Percentiles rank a stretch among this genome's conserved stretches.
These are phyloP conservation scores for Tenodera sinensis DNA, from an alignment of 2,888 invertebrate genomes.

Conservation along the genomic window DNA sequence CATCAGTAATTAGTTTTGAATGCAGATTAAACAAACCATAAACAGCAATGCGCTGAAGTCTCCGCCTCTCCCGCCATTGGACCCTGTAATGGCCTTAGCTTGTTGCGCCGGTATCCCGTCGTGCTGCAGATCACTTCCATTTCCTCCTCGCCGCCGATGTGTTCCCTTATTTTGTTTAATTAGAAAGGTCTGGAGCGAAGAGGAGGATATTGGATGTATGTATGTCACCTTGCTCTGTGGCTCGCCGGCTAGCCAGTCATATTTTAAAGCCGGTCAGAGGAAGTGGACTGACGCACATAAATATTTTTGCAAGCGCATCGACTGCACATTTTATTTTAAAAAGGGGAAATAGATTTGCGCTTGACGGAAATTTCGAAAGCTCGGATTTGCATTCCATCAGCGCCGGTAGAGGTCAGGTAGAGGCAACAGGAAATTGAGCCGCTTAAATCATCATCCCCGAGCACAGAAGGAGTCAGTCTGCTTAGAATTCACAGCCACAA, in stretches of 20 bases:
- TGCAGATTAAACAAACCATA: conserved; percentile 12
- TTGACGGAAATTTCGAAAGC: conserved; percentile 7
- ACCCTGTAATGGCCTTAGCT: too few relatives aligned
- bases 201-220: conserved; percentile 32
- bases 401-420: neutral
- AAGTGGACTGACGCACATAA: neutral
- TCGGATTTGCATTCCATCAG: conserved; percentile 11
- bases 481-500: neutral
- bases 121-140: too few relatives aligned
- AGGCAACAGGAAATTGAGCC: neutral
- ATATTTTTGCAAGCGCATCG: neutral
- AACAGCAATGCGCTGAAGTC: neutral
- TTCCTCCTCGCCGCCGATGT: conserved; percentile 10
- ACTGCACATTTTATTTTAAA: neutral
- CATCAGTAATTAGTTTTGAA: conserved; percentile 11
- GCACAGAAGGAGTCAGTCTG: too few relatives aligned
- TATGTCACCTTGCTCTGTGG: neutral
- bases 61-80: too few relatives aligned
- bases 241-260: neutral
- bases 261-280: neutral
- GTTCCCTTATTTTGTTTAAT: conserved; percentile 5
- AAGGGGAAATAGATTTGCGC: conserved; percentile 5
- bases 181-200: neutral
- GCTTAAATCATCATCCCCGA: neutral
- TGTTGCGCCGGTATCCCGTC: too few relatives aligned